A percentile compares a stretch with the other conserved stretches of the same genome.
Conservation (phyloP, 2,113 vertebrate genomes). For the Gracilinanus agilis region DNA sequence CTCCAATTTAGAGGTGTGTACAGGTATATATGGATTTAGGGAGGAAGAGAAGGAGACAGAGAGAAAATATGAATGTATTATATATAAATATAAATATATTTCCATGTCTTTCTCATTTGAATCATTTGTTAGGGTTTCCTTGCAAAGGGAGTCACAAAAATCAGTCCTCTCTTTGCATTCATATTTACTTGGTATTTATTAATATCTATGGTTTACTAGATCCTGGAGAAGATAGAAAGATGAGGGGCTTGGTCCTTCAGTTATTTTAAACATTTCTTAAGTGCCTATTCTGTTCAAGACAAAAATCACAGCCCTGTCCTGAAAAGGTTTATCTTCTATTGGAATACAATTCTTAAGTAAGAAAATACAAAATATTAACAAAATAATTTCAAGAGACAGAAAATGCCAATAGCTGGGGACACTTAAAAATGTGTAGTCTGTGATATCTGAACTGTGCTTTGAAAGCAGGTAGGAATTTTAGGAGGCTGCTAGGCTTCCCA, state of each 20-base stretch:
- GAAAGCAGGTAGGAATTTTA: background rate
- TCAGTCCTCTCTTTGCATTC: background rate
- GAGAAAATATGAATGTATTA: too few species aligned
- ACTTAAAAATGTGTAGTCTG: background rate
- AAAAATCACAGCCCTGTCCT: background rate
- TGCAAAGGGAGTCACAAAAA: background rate
- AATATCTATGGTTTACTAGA: background rate
- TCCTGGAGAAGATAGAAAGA: background rate
- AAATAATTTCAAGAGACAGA: background rate
- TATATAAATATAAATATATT: background rate
- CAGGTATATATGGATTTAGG: too few species aligned
- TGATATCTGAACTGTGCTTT: background rate
- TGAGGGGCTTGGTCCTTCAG: background rate
- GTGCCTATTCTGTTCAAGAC: background rate
- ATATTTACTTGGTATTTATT: background rate
- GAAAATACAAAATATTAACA: background rate
- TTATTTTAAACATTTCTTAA: background rate
- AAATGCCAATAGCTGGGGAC: background rate
- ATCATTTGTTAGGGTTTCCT: background rate
- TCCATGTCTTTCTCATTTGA: background rate
- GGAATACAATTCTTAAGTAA: background rate
- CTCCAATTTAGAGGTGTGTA: background rate
- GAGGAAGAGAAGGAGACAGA: too few species aligned
- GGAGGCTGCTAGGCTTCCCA: too few species aligned
- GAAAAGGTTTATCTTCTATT: background rate